Evolutionary conservation across 2,797 vertebrate species (phyloP).

Genomic region (Monodelphis domestica): DNA sequence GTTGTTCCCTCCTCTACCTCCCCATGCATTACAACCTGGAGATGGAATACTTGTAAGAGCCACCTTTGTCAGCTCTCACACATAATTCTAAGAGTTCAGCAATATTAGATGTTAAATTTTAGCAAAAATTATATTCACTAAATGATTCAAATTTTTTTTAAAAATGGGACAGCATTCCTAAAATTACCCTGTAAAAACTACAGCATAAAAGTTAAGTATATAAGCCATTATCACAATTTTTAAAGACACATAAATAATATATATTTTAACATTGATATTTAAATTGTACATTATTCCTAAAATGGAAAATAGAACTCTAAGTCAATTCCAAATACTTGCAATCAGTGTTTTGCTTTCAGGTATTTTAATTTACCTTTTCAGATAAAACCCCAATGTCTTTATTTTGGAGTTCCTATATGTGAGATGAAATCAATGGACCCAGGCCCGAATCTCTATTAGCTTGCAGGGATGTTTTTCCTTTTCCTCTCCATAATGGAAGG

Average conservation of each 20-base stretch:
- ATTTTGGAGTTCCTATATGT: not conserved
- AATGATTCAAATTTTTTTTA: not conserved
- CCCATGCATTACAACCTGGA: conserved; percentile 71
- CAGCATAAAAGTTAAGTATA: not conserved
- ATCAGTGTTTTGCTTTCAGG: not conserved
- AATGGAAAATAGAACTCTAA: not conserved
- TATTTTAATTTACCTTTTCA: not conserved
- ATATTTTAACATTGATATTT: not conserved
- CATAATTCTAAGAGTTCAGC: not conserved
- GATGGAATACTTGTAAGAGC: conserved; percentile 48
- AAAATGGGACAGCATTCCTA: not conserved
- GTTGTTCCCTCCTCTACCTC: conserved; percentile 74
- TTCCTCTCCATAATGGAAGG: not conserved
- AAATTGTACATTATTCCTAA: not conserved
- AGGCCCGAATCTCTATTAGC: too few species aligned
- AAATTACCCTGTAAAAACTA: not conserved
- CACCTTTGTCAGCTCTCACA: conserved; percentile 16
- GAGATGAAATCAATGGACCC: not conserved
- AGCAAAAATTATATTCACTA: not conserved
- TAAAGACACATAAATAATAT: not conserved
- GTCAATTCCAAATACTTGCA: not conserved
- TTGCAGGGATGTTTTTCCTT: not conserved
- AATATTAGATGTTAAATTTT: not conserved
- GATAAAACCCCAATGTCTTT: not conserved
- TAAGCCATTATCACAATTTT: conserved; percentile 1